Percentiles rank a stretch among this genome's conserved stretches.
These are phyloP conservation scores for Nyleta sp. DNA, from an alignment of 2,888 invertebrate genomes.

Conservation along the genomic window DNA sequence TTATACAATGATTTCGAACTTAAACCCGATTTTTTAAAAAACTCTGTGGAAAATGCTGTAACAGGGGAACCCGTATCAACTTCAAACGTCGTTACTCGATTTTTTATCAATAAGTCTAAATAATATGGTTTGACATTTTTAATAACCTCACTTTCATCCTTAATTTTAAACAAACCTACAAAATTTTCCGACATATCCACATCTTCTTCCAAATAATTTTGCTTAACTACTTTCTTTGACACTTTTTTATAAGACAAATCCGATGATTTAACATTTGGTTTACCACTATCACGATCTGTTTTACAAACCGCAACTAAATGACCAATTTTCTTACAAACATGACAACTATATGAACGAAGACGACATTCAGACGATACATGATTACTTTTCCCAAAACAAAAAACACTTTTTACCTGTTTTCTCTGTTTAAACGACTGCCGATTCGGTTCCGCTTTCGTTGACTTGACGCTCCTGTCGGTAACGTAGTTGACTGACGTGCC, in stretches of 20 bases:
- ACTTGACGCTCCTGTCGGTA: too few relatives aligned
- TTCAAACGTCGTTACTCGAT: constrained; percentile 22
- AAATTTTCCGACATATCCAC: constrained; percentile 2
- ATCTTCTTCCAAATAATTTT: constrained; percentile 13
- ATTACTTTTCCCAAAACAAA: constrained; percentile 15
- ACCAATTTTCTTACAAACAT: constrained; percentile 14
- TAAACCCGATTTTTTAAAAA: constrained; percentile 25
- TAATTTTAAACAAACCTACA: constrained; percentile 21
- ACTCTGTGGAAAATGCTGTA: constrained; percentile 34
- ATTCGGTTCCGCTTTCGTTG: too few relatives aligned
- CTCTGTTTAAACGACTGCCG: too few relatives aligned
- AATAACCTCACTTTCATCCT: constrained; percentile 3
- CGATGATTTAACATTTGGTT: not conserved
- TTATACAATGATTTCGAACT: not conserved
- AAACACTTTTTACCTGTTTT: constrained; percentile 4
- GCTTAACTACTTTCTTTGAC: not conserved
- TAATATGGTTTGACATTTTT: constrained; percentile 33
- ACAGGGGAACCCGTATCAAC: constrained; percentile 53
- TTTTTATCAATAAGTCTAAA: constrained; percentile 20
- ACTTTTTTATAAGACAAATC: not conserved
- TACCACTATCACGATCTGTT: not conserved
- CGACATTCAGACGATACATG: not conserved
- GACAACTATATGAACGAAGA: constrained; percentile 14
- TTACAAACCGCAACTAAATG: constrained; percentile 15
- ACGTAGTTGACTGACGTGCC: too few relatives aligned